Conservation (phyloP, 2,888 invertebrate species). For the Unio pictorum region DNA sequence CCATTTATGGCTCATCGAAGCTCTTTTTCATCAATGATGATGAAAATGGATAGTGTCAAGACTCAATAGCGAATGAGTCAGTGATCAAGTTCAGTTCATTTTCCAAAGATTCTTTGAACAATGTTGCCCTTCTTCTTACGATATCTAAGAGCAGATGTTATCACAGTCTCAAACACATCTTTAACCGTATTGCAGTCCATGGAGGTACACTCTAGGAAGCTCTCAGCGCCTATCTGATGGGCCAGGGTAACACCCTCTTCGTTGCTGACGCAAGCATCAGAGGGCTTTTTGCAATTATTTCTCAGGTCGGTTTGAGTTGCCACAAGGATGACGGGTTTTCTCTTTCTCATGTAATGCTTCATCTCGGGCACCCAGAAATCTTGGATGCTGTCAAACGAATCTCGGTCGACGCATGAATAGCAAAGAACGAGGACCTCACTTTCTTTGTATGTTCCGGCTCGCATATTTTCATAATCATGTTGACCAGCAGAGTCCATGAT, state of each 20-base stretch:
- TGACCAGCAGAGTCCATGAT: constrained; percentile 59
- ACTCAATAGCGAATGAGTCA: too few relatives aligned
- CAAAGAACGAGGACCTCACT: constrained; percentile 54
- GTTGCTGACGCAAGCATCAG: constrained; percentile 12
- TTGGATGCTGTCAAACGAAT: constrained; percentile 50
- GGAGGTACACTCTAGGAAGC: constrained; percentile 53
- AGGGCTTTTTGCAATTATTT: constrained; percentile 15
- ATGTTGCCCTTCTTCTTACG: constrained; percentile 40
- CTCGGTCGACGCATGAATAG: constrained; percentile 52
- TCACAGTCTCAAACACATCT: constrained; percentile 51
- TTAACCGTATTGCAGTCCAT: constrained; percentile 45
- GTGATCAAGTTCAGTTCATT: constrained; percentile 1
- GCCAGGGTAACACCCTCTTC: constrained; percentile 49
- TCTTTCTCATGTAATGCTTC: constrained; percentile 37
- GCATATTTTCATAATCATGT: constrained; percentile 50
- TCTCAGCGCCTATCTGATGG: constrained; percentile 52
- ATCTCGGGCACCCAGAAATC: constrained; percentile 58
- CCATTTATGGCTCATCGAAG: too few relatives aligned
- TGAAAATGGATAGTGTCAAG: too few relatives aligned
- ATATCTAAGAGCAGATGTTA: constrained; percentile 46
- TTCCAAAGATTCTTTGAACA: constrained; percentile 39
- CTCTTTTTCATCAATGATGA: too few relatives aligned
- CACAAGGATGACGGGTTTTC: constrained; percentile 52
- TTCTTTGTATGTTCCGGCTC: constrained; percentile 51
- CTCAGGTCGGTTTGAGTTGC: constrained; percentile 56